Conservation (phyloP, 2,797 vertebrate species). For the Microhierax caerulescens region DNA sequence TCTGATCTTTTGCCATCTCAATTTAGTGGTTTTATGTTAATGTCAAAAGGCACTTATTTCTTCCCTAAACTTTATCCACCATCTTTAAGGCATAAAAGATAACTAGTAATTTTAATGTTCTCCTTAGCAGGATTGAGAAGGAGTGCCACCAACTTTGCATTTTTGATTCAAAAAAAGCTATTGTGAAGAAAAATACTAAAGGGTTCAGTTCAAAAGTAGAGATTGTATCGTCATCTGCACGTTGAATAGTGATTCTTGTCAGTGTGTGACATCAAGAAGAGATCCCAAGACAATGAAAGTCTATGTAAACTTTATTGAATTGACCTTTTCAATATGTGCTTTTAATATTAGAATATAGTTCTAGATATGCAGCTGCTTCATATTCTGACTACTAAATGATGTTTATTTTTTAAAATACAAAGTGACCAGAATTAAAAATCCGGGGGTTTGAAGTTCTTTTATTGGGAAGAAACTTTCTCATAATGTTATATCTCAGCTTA, state of each 20-base stretch:
- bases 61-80: background rate
- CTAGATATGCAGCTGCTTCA: background rate
- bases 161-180: background rate
- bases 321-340: background rate
- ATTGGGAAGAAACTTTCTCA: background rate
- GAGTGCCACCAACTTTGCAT: background rate
- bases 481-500: background rate
- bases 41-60: too few species aligned
- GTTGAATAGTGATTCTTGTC: background rate
- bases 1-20: background rate
- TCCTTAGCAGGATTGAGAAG: background rate
- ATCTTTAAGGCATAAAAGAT: background rate
- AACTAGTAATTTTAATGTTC: background rate
- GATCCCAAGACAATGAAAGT: background rate
- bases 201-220: background rate
- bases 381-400: background rate
- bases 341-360: background rate
- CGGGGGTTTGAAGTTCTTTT: rapidly evolving
- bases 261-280: background rate
- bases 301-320: rapidly evolving
- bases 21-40: too few species aligned
- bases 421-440: background rate
- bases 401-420: background rate
- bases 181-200: background rate
- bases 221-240: background rate